Evolutionary conservation across 2,113 vertebrate genomes (phyloP).

Genomic region (Phaetusa simplex): DNA sequence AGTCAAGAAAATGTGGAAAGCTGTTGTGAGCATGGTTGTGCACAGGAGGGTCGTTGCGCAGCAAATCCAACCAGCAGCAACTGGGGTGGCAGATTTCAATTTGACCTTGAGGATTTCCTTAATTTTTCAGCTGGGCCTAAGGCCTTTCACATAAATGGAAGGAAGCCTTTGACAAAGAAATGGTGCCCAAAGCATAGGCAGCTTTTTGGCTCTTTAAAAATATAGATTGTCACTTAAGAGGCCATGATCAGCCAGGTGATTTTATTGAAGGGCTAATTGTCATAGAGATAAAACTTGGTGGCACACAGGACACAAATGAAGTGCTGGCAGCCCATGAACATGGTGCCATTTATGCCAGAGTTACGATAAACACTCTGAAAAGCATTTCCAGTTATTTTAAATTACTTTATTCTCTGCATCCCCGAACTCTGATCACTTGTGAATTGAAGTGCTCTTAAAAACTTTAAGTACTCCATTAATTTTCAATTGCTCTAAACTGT

Average conservation of each 20-base stretch:
- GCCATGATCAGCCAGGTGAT: neutral
- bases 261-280: neutral
- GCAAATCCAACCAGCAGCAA: neutral
- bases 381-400: constrained; percentile 27
- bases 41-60: neutral
- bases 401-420: constrained; percentile 11
- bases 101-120: neutral
- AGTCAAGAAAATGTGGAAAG: neutral
- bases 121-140: neutral
- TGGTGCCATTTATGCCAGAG: neutral
- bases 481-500: constrained; percentile 50
- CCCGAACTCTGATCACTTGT: constrained; percentile 49
- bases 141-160: neutral
- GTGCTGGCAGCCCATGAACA: neutral
- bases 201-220: neutral
- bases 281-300: neutral
- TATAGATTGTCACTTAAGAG: neutral
- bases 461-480: constrained; percentile 66
- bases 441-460: constrained; percentile 67
- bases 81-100: neutral
- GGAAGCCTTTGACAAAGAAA: neutral
- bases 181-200: rapidly evolving
- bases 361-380: constrained; percentile 19
- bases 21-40: neutral
- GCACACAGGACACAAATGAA: neutral